Evolutionary conservation across 1,140 invertebrate genomes (phyloP), one percentile per base, ranked within the genome.

Genomic region (Pogonognathellus flavescens): DNA sequence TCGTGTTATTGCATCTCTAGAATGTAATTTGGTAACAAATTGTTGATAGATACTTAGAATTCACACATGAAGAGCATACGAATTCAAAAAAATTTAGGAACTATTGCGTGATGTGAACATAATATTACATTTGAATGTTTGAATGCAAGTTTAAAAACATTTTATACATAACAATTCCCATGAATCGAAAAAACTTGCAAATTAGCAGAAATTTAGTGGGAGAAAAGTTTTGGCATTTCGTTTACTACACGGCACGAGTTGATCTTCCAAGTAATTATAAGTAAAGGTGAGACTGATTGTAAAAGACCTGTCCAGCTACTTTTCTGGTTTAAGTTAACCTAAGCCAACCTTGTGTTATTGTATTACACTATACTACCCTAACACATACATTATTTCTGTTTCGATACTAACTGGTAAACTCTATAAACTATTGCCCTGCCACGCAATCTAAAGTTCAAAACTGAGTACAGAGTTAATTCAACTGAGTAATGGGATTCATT

Each of bases 161-260:
- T 18, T 62, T 22, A 25, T 31, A 13, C 20, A 31, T 66, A 8
- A 76, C 13, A 50, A 16, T 76, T 76, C 22, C 5, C 13, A 50
- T 1, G 41, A 76, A 41, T 16, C 18, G 25, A 41, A 50, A 41
- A 49, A 14, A 31, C 70, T 76, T 76, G 70, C n/a, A 10, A 76
- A 76, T 50, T 76, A 57, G 14, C 9, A 50, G n/a, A 20, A 49
- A 1, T 57, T 13, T 14, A 57, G 25, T 11, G 0, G 0, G 2
- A 50, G 14, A 50, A n/a, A 49, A 49, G 14, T 50, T 76, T 50
- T 16, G 53, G 31, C 25, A 49, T 76, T 76, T 76, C 31, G 16
- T 76, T 76, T 76, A 50, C 25, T 76, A n/a, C 22, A n/a, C 8
- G 70, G 70, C 70, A 76, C 70, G 70, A 76, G 70, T 76, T 76